phyloP scores from a whole-genome alignment of 1,140 invertebrate genomes.

The Laupala kohalensis region DNA sequence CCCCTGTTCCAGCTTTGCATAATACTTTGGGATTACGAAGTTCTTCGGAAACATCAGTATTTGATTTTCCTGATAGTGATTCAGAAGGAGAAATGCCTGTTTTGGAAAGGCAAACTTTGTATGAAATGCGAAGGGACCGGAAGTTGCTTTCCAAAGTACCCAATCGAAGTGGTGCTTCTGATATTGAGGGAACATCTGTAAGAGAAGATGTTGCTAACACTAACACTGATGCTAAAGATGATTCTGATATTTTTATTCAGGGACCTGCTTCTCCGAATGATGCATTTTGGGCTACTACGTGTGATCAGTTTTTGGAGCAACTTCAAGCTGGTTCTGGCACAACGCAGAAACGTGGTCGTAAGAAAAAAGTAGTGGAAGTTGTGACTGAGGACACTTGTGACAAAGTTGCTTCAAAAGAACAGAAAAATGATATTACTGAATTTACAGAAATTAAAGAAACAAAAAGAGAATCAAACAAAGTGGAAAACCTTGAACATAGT shows the following conservation, averaged over 20 bases:
- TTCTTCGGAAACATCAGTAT: conserved; percentile 47
- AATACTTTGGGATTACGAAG: conserved; percentile 38
- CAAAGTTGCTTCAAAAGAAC: not conserved
- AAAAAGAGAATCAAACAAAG: not conserved
- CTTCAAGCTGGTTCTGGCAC: conserved; percentile 37
- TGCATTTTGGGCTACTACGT: conserved; percentile 45
- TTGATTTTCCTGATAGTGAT: conserved; percentile 45
- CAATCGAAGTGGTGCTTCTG: not conserved
- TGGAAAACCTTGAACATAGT: not conserved
- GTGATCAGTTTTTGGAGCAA: conserved; percentile 58
- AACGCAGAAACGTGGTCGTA: conserved; percentile 35
- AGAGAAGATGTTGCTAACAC: conserved; percentile 17
- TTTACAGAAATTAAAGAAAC: conserved; percentile 1
- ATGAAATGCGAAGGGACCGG: conserved; percentile 39
- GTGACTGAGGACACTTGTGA: conserved; percentile 13
- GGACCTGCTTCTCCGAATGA: conserved; percentile 21
- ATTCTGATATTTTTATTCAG: conserved; percentile 21
- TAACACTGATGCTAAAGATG: conserved; percentile 29
- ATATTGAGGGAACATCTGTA: not conserved
- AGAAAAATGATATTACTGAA: not conserved
- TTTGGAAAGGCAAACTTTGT: conserved; percentile 38
- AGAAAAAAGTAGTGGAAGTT: conserved; percentile 29
- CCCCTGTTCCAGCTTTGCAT: conserved; percentile 14
- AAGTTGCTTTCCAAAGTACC: conserved; percentile 19
- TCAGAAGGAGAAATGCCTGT: conserved; percentile 43